Base-by-base conservation (phyloP, 2,888 invertebrate species). In the Atrina japonica region DNA sequence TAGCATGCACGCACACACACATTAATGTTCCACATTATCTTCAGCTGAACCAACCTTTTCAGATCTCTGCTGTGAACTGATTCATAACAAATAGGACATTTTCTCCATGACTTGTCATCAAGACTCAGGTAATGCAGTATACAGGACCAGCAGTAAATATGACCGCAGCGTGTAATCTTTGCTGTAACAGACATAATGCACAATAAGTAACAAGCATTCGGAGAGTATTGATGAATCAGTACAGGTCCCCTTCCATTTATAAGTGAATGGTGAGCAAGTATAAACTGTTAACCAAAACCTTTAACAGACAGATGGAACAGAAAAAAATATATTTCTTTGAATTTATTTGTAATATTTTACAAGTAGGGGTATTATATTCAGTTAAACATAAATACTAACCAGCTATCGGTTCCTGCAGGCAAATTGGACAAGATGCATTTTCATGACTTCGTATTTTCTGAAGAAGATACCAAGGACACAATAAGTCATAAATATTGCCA, bases 101-200 rank as follows among this genome's bases (percentile, higher is more conserved):
- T 95, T 40, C 94, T 92, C 92, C 95, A 95, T 27, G 94, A 92
- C 87, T 95, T 94, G 83, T 98, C 97, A 61, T 83, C 85, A 1
- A 97, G 92, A 0, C 96, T 94, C 49, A 97, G 93, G 89, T 98
- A 98, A 90, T 98, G 98, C 56, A 99, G 93, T 82, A 97, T 94
- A 88, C 98, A 99, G 0, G 97, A 93, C 97, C 97, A 98, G 91
- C 98, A 99, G 91, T 96, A 98, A 75, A 97, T 95, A 89, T 99
- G 98, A 11, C 98, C 98, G 90, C 98, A 99, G 49, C 95, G 93
- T 0, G 97, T 97, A 88, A 97, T 96, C 91, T 97, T 96, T 1
- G 95, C 97, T 64, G 97, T 96, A 63, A 94, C 93, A 66, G 14
- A 53, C 25, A 59, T n/a, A n/a, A n/a, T n/a, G n/a, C n/a, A n/a